Evolutionary conservation across 2,113 vertebrate species (phyloP), one percentile per base, ranked within the genome.

Genomic region (Odontophorus gujanensis): DNA sequence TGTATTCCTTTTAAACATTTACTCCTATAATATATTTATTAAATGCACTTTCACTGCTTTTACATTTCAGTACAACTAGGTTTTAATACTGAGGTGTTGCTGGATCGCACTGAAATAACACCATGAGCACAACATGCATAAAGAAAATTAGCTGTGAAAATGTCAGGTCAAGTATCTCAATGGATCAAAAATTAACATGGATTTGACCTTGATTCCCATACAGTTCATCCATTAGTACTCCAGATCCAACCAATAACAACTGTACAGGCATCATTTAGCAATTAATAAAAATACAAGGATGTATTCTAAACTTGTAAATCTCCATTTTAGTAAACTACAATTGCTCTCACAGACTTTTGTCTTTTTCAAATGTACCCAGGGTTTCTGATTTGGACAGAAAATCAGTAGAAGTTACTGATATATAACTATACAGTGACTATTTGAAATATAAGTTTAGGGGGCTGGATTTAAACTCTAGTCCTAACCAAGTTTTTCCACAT

Each of bases 381-480:
- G 71, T 81, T 90, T 71, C 47, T 81, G 43, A n/a, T 28, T 77
- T n/a, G 32, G 11, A 21, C 57, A 89, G 22, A 68, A 4, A 87
- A 43, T 7, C 22, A 43, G 30, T 15, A 68, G 72, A 65, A 7
- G 17, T 48, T 57, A 53, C 30, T 66, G 25, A 85, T 18, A 14
- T 7, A n/a, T 26, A 87, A 71, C 36, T 72, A 8, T 5, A 19
- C 38, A 62, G 26, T 50, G 40, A 66, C 43, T 7, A 89, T 16
- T 14, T 85, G 24, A 82, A 87, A 50, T 25, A 2, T 47, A 61
- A 82, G 71, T 51, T 48, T 69, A 43, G 22, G 22, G 53, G 53
- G 71, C 45, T 84, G 61, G 50, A 66, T 77, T 88, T 77, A 93
- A 91, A 85, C 48, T 92, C 87, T 88, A 75, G 67, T 87, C 25